Conservation (phyloP, 2,113 vertebrate species). For the Caretta caretta region DNA sequence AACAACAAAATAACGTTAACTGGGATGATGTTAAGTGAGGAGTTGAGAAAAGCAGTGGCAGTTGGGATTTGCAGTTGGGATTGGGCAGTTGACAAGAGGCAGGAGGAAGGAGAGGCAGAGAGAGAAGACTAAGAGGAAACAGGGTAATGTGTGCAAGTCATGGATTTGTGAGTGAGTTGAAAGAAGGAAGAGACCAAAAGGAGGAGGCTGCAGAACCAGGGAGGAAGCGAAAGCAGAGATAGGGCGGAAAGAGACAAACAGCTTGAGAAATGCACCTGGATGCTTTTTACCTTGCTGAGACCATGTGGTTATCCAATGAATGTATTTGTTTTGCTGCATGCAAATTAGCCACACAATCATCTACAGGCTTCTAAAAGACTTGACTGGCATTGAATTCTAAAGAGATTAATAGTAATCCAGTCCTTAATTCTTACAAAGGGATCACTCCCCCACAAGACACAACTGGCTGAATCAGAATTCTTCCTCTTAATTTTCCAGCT, state of each 20-base stretch:
- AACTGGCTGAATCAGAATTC: not conserved
- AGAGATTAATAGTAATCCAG: not conserved
- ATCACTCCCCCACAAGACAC: not conserved
- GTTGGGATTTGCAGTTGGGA: not conserved
- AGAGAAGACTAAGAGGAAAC: not conserved
- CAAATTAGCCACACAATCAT: not conserved
- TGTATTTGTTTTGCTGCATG: not conserved
- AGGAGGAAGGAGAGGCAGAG: not conserved
- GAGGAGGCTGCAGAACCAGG: not conserved
- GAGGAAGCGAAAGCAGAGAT: not conserved
- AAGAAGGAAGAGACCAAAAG: not conserved
- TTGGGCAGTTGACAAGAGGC: not conserved
- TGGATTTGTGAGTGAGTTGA: not conserved
- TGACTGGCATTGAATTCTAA: conserved; percentile 1
- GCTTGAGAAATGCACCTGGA: rapidly evolving
- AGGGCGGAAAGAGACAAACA: rapidly evolving
- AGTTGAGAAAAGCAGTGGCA: not conserved
- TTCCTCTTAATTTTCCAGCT: conserved; percentile 20
- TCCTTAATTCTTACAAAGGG: not conserved
- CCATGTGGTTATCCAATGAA: not conserved
- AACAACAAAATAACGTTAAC: no score
- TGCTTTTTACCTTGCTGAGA: not conserved
- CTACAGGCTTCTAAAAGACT: not conserved
- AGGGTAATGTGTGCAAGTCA: not conserved
- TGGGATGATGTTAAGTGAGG: no score